Base-by-base conservation (phyloP, 1,140 invertebrate species). In the Drosophila lacertosa region DNA sequence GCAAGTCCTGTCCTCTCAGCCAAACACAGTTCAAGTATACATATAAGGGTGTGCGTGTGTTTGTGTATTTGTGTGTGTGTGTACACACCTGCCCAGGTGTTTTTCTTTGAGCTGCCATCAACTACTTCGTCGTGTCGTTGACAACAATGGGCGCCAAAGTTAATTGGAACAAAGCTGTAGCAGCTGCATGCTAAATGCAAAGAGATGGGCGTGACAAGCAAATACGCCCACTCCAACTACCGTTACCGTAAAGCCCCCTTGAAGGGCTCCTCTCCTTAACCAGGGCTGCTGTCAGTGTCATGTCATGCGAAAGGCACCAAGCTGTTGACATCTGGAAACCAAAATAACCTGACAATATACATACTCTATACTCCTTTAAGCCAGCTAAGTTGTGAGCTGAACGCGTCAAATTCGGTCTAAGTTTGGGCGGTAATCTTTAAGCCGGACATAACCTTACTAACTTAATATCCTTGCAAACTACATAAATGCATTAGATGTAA, bases 141-240 rank as follows among this genome's bases (percentile, higher is more conserved):
- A 76, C 67, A 86, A 84, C 72, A 69, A 86, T 69, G 35, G 76
- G 35, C 59, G 55, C 42, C 67, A 53, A 44, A 86, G 72, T 76
- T 80, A 84, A 84, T 79, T 83, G 80, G 65, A 75, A 62, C 53
- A 73, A 69, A 76, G 75, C 55, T 48, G 44, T 44, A 57, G 60
- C 60, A 50, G 35, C 45, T 63, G 33, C 24, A 63, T 51, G 22
- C 20, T 35, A 44, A 44, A 60, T 51, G 48, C 47, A 39, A n/a
- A 62, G 20, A 26, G 20, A 22, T 55, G 40, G 32, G 15, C 47
- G 45, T 15, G 7, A 37, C 33, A 53, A 51, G 62, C 33, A 22
- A 60, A n/a, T n/a, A 24, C 7, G 33, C 24, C 29, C 9, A 6
- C 22, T 32, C 33, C n/a, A 6, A 3, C 11, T 13, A 33, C 26